Evolutionary conservation across 2,888 invertebrate species (phyloP).

Genomic region (Conchocele bisecta): DNA sequence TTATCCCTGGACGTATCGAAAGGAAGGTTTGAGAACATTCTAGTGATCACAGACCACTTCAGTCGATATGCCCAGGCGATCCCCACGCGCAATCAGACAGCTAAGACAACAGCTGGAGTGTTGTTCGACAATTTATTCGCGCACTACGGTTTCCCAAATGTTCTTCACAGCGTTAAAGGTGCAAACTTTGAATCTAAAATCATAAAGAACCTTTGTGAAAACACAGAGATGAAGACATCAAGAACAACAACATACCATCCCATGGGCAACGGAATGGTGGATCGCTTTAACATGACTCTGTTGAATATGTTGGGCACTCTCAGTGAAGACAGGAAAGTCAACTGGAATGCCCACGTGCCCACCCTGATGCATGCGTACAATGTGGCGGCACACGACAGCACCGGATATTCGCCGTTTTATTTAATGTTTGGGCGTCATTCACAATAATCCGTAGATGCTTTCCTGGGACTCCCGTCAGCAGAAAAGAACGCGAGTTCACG

Average conservation of each 20-base stretch:
- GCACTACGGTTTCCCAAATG: conserved; percentile 10
- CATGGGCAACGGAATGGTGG: conserved; percentile 11
- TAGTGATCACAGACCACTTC: conserved; percentile 11
- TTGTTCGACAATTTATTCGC: conserved; percentile 8
- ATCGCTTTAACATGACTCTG: conserved; percentile 14
- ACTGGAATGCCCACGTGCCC: conserved; percentile 9
- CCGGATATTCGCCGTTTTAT: conserved; percentile 1
- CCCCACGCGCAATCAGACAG: conserved; percentile 4
- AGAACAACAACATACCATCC: conserved; percentile 13
- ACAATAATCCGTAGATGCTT: neutral
- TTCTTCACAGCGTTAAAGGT: conserved; percentile 17
- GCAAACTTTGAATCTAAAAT: conserved; percentile 14
- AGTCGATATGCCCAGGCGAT: conserved; percentile 9
- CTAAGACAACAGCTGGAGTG: conserved; percentile 2
- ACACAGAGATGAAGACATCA: conserved; percentile 1
- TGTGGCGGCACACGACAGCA: neutral
- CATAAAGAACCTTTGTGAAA: conserved; percentile 3
- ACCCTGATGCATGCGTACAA: conserved; percentile 3
- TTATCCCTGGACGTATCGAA: neutral
- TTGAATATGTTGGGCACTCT: conserved; percentile 14
- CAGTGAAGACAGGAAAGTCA: neutral
- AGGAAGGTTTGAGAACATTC: conserved; percentile 2
- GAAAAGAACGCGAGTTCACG: neutral
- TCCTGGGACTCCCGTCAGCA: neutral
- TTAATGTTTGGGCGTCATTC: conserved; percentile 5